Base-by-base conservation (phyloP, 1,140 invertebrate genomes). In the Drepana arcuata region DNA sequence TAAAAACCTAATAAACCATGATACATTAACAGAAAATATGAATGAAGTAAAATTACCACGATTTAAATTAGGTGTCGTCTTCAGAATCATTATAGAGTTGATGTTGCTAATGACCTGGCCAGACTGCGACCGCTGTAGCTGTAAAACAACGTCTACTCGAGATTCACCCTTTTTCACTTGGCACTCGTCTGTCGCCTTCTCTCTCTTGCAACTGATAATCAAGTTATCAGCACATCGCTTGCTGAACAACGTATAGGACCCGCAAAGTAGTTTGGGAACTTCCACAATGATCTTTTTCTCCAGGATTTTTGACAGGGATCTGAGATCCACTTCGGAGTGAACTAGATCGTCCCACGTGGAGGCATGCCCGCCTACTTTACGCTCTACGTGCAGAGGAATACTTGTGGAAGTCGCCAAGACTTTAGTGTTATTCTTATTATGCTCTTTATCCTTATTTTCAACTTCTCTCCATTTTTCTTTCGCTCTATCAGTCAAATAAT, bases 401-500 rank as follows among this genome's bases (percentile, higher is more conserved):
- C 63, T 73, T 0, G 53, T 47, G 3, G 58, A 66, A 1, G 55
- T 65, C 2, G 66, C 58, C 21, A 77, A 33, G n/a, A 65, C 43
- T 31, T 69, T 67, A 21, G 38, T 40, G 13, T 52, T 16, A 26
- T 39, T 30, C 4, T 41, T 18, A 7, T 32, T 35, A 10, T 44
- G 16, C 18, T 36, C 16, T 14, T 32, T 14, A 13, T 36, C 16
- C 5, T 45, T 29, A 7, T 48, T 41, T 2, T 47, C 45, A 1
- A 55, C 52, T 48, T 71, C 59, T 18, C 29, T 62, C 78, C 78
- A 80, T 41, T 75, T 80, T 23, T 73, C 55, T 41, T 67, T 80
- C 9, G 61, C 73, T 51, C 39, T 71, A 1, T 77, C 70, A n/a
- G 73, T 78, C 34, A 82, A 63, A 37, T 75, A 82, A 41, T 82